These are phyloP conservation scores for Amphiprion clarkii DNA, from an alignment of 2,797 vertebrate species.

Conservation along the genomic window DNA sequence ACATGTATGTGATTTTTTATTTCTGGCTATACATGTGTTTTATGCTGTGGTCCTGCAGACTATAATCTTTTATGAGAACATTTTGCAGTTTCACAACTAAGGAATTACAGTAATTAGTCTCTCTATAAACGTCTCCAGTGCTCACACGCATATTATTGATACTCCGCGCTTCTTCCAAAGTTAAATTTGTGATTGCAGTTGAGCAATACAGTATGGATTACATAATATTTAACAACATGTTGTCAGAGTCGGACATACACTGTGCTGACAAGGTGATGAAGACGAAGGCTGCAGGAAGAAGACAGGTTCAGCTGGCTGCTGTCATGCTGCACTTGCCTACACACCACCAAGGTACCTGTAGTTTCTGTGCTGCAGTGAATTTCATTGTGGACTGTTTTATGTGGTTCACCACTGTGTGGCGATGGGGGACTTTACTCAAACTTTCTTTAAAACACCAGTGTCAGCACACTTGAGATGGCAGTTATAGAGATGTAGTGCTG, in stretches of 20 bases:
- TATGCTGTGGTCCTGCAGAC: background rate
- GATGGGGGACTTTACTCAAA: background rate
- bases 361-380: constrained; percentile 13
- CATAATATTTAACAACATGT: constrained; percentile 39
- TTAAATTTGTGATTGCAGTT: constrained; percentile 7
- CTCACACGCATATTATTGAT: too few species aligned
- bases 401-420: background rate
- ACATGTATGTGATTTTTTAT: too few species aligned
- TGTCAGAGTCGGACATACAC: constrained; percentile 38
- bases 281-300: constrained; percentile 18
- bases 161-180: too few species aligned
- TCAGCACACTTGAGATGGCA: background rate
- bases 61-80: constrained; percentile 1
- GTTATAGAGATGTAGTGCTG: background rate
- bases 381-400: constrained; percentile 1
- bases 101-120: background rate
- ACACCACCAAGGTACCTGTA: constrained; percentile 13
- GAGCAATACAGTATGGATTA: constrained; percentile 24
- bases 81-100: background rate
- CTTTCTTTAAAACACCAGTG: background rate
- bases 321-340: constrained; percentile 28
- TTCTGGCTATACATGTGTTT: too few species aligned
- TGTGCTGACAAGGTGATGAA: constrained; percentile 28
- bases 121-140: background rate
- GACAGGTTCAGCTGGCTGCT: constrained; percentile 26